These are phyloP conservation scores for Propsilocerus akamusi DNA, from an alignment of 1,140 invertebrate species.

Conservation along the genomic window DNA sequence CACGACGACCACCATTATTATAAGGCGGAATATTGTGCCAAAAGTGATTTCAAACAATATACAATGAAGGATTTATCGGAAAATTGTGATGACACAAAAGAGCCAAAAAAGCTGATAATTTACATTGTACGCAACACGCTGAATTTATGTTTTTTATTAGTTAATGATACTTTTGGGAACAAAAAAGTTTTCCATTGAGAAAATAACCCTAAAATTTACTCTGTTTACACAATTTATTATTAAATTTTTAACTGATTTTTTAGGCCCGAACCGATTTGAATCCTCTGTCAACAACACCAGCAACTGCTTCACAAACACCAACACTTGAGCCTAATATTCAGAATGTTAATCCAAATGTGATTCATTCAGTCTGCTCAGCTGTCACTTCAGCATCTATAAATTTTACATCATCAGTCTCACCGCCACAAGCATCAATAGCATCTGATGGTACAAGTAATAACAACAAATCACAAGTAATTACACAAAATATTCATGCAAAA, in stretches of 20 bases:
- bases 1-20: neutral
- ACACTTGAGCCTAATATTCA: slow-evolving; percentile 6
- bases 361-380: neutral
- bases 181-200: neutral
- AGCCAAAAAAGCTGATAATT: slow-evolving; percentile 1
- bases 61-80: neutral
- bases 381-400: neutral
- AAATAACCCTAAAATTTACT: neutral
- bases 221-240: neutral
- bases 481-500: slow-evolving; percentile 2
- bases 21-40: neutral
- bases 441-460: neutral
- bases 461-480: slow-evolving; percentile 1
- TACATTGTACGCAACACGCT: neutral
- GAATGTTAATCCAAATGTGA: slow-evolving; percentile 5
- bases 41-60: neutral
- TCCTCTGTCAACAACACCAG: neutral
- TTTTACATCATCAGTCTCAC: neutral
- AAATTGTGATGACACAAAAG: neutral
- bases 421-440: neutral
- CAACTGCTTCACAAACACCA: neutral
- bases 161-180: neutral
- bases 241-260: neutral
- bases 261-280: neutral
- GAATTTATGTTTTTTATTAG: neutral